Evolutionary conservation across 2,888 invertebrate species (phyloP).

Genomic region (Caenorhabditis afra): DNA sequence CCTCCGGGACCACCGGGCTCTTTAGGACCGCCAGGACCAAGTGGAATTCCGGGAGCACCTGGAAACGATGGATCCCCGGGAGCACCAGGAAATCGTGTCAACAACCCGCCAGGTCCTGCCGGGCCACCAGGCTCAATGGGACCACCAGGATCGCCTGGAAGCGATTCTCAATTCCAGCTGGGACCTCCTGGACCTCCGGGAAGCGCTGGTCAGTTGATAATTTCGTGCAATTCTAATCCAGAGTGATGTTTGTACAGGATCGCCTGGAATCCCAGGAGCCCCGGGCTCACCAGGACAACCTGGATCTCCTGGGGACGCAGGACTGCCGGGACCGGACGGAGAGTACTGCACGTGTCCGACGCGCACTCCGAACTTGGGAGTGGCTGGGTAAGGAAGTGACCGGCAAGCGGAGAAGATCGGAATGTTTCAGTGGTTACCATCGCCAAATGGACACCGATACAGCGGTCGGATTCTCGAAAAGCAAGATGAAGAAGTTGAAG

Average conservation of each 20-base stretch:
- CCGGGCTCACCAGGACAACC: conserved; percentile 12
- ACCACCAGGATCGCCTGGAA: conserved; percentile 31
- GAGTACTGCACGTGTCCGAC: conserved; percentile 53
- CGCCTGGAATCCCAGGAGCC: conserved; percentile 26
- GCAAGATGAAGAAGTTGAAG: conserved; percentile 27
- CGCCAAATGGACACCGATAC: conserved; percentile 9
- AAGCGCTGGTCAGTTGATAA: not conserved
- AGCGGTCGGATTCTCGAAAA: conserved; percentile 20
- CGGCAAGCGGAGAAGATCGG: too few species aligned
- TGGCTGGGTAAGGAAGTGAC: conserved; percentile 11
- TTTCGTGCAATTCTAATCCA: too few species aligned
- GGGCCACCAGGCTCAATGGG: conserved; percentile 40
- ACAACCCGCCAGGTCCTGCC: conserved; percentile 7
- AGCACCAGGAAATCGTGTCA: not conserved
- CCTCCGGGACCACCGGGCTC: conserved; percentile 37
- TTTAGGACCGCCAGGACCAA: conserved; percentile 31
- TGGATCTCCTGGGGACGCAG: conserved; percentile 31
- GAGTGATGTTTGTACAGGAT: not conserved
- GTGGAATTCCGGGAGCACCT: conserved; percentile 36
- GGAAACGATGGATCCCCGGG: conserved; percentile 42
- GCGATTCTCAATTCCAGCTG: not conserved
- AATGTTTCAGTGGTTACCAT: not conserved
- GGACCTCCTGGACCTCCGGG: conserved; percentile 44
- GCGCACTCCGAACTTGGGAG: conserved; percentile 45
- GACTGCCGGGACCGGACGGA: conserved; percentile 43